Base-by-base conservation (phyloP, 1,140 invertebrate species). In the Phymastichus coffea region DNA sequence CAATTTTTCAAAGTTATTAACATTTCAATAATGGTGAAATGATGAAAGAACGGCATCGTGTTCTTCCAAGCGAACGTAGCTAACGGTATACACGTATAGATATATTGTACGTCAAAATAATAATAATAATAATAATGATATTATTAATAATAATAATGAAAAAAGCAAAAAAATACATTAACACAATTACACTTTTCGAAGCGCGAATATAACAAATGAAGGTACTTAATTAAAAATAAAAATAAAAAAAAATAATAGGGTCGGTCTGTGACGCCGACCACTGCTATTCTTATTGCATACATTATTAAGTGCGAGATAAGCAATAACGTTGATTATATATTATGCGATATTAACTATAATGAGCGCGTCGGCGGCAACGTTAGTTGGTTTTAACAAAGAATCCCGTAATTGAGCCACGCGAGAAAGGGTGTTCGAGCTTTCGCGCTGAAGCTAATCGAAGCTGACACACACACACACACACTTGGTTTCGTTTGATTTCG, bases 1-100 rank as follows among this genome's bases (percentile, higher is more conserved):
- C 33, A 60, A 54, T 47, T 40, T 60, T 54, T 53, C 20, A 3
- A 20, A 48, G 37, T 30, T 33, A 37, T 35, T 33, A 35, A 26
- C 15, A 30, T 19, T 37, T 22, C 30, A 23, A 19, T 14, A 22
- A 22, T 12, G 22, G 4, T 25, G 41, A 17, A 25, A 20, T 44
- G 41, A 23, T 44, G 41, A 44, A 14, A 43, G 14, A 14, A 49
- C 53, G 60, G 54, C 60, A 62, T 57, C 60, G 46, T 26, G 60
- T 57, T 62, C 60, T 62, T 62, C 60, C 60, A 62, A 52, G 26
- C 28, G 49, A 61, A 46, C 4, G n/a, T 55, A 46, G 46, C 28
- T 58, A 57, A 20, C 57, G 37, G 59, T 54, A 52, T 48, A 64
- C 25, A 59, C 12, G 51, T 35, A 49, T 58, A 44, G 30, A 58